These are phyloP conservation scores for Spialia ferax DNA, from an alignment of 2,888 invertebrate species.

Conservation along the genomic window DNA sequence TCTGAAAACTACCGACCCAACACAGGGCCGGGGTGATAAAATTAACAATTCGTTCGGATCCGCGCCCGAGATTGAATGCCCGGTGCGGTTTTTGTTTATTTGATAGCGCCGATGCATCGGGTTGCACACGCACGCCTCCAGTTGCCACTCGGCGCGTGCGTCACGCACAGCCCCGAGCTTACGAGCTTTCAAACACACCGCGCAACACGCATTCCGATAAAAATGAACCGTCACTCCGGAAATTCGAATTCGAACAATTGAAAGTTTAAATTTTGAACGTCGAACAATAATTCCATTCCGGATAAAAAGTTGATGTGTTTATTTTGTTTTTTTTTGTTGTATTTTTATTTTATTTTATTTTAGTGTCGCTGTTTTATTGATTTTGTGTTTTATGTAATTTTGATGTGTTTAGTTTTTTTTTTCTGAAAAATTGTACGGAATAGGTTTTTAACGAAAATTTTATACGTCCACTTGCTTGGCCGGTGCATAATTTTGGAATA, in stretches of 20 bases:
- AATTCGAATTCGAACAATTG: constrained; percentile 40
- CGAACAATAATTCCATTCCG: not conserved
- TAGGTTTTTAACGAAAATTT: constrained; percentile 54
- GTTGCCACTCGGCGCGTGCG: constrained; percentile 77
- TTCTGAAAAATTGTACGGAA: constrained; percentile 18
- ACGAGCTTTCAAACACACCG: constrained; percentile 41
- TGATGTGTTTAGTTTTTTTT: not conserved
- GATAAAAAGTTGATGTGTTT: not conserved
- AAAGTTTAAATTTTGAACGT: constrained; percentile 12
- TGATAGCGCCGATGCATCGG: constrained; percentile 79
- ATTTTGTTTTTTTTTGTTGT: not conserved
- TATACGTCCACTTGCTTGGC: constrained; percentile 65
- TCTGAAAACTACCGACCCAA: constrained; percentile 36
- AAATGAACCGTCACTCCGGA: constrained; percentile 40
- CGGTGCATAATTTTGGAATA: constrained; percentile 53
- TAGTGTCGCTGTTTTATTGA: not conserved
- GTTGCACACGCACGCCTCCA: constrained; percentile 68
- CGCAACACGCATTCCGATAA: constrained; percentile 39
- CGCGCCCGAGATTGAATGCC: constrained; percentile 65
- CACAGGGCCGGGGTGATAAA: constrained; percentile 34
- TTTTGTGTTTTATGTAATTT: not conserved
- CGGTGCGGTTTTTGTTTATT: constrained; percentile 81
- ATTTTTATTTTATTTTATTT: not conserved
- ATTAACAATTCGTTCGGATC: constrained; percentile 41
- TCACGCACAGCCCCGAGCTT: constrained; percentile 62